phyloP scores from a whole-genome alignment of 1,140 invertebrate genomes.

The Sitophilus oryzae region DNA sequence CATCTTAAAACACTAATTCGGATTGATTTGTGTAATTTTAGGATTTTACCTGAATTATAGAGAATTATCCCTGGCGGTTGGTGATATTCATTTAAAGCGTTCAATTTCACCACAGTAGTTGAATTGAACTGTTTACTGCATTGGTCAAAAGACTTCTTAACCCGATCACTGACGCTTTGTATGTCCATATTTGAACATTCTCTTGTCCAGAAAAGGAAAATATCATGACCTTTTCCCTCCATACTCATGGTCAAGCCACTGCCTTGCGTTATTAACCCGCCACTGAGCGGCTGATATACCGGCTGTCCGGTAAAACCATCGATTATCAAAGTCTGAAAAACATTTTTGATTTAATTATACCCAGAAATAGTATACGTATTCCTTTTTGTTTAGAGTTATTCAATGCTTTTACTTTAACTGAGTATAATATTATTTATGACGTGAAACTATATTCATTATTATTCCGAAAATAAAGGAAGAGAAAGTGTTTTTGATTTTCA shows the following conservation, averaged over 20 bases:
- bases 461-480: too few species aligned
- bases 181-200: slow-evolving; percentile 50
- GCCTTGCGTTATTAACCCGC: slow-evolving; percentile 60
- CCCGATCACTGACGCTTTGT: neutral
- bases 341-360: too few species aligned
- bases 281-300: slow-evolving; percentile 55
- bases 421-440: too few species aligned
- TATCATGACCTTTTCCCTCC: slow-evolving; percentile 61
- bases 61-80: slow-evolving; percentile 61
- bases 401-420: too few species aligned
- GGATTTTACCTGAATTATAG: slow-evolving; percentile 59
- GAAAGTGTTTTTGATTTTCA: too few species aligned
- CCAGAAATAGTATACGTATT: too few species aligned
- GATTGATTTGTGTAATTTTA: too few species aligned
- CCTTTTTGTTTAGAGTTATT: too few species aligned
- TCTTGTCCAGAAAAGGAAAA: slow-evolving; percentile 69
- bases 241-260: slow-evolving; percentile 61
- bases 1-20: too few species aligned
- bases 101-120: slow-evolving; percentile 57
- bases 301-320: slow-evolving; percentile 64
- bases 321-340: slow-evolving; percentile 50
- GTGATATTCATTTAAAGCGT: slow-evolving; percentile 63
- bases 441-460: too few species aligned
- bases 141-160: slow-evolving; percentile 13
- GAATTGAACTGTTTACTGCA: slow-evolving; percentile 45